Conservation (phyloP, 2,888 invertebrate genomes). For the Mesorhabditis sp. region DNA sequence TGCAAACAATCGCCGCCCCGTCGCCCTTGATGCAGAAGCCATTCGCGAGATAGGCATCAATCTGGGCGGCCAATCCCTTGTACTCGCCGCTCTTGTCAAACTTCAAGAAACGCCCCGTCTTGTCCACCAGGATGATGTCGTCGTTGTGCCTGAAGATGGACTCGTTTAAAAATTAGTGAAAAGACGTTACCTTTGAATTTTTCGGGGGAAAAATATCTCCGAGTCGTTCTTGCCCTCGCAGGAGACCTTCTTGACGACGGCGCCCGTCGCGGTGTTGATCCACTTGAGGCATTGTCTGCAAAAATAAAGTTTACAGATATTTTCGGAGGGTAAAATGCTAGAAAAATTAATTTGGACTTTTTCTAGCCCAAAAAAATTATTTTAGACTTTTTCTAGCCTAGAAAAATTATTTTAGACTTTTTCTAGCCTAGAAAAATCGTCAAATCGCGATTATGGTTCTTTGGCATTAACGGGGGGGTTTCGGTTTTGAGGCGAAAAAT, state of each 20-base stretch:
- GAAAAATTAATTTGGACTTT: too few species aligned
- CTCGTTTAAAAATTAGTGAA: background rate
- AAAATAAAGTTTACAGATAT: background rate
- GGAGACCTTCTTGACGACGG: conserved; percentile 28
- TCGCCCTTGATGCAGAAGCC: conserved; percentile 41
- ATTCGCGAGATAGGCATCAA: conserved; percentile 51
- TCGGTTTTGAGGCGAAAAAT: too few species aligned
- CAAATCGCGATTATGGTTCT: too few species aligned
- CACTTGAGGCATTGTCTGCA: conserved; percentile 42
- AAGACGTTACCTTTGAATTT: conserved; percentile 30
- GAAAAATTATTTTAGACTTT: too few species aligned
- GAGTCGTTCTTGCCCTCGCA: conserved; percentile 41
- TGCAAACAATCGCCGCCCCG: conserved; percentile 45
- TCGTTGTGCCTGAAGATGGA: conserved; percentile 27
- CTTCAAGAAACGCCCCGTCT: conserved; percentile 45
- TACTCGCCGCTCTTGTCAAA: conserved; percentile 33
- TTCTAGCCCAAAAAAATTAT: too few species aligned
- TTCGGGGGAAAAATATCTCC: conserved; percentile 48
- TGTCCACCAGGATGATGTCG: conserved; percentile 44
- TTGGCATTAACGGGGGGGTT: too few species aligned
- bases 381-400: too few species aligned
- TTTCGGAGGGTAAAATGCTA: too few species aligned
- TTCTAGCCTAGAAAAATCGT: too few species aligned
- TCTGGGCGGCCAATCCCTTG: conserved; percentile 31
- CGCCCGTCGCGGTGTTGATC: conserved; percentile 29